A percentile compares a stretch with the other conserved stretches of the same genome.
These are phyloP conservation scores for Drosophila differens DNA, from an alignment of 2,888 invertebrate genomes.

Conservation along the genomic window DNA sequence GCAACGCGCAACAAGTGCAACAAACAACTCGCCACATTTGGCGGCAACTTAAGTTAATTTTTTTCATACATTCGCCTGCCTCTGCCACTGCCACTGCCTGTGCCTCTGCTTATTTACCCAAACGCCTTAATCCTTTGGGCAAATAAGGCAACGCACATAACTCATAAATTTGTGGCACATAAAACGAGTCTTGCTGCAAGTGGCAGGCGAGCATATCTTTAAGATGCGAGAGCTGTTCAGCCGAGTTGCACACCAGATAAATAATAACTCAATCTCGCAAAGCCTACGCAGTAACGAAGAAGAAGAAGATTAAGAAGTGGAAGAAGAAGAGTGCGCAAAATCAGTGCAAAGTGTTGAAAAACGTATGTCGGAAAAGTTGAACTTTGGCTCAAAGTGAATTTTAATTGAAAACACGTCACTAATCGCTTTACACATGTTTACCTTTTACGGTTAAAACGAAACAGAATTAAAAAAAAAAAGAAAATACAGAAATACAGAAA, in stretches of 20 bases:
- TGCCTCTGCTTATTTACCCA: constrained; percentile 7
- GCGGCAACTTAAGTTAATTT: constrained; percentile 61
- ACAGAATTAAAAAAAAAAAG: not conserved
- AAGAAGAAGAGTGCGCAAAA: not conserved
- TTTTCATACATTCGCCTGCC: constrained; percentile 2
- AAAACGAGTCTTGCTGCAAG: constrained; percentile 43
- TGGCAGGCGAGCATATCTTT: constrained; percentile 17
- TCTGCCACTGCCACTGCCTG: not conserved
- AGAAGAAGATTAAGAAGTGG: not conserved
- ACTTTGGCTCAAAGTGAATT: constrained; percentile 63
- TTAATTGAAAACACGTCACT: constrained; percentile 63
- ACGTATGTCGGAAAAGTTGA: constrained; percentile 30
- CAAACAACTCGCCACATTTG: constrained; percentile 44
- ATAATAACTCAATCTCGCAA: constrained; percentile 74
- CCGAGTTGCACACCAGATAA: constrained; percentile 52
- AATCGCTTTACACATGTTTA: constrained; percentile 66
- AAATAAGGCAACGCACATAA: constrained; percentile 67
- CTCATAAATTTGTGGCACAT: constrained; percentile 78
- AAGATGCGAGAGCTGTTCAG: constrained; percentile 76
- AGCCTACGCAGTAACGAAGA: constrained; percentile 42
- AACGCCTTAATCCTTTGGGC: constrained; percentile 71
- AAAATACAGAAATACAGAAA: constrained; percentile 4
- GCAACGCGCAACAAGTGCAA: constrained; percentile 49
- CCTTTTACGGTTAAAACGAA: constrained; percentile 7
- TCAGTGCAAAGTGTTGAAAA: constrained; percentile 17